Evolutionary conservation across 1,140 invertebrate genomes (phyloP).

Genomic region (Triops cancriformis): DNA sequence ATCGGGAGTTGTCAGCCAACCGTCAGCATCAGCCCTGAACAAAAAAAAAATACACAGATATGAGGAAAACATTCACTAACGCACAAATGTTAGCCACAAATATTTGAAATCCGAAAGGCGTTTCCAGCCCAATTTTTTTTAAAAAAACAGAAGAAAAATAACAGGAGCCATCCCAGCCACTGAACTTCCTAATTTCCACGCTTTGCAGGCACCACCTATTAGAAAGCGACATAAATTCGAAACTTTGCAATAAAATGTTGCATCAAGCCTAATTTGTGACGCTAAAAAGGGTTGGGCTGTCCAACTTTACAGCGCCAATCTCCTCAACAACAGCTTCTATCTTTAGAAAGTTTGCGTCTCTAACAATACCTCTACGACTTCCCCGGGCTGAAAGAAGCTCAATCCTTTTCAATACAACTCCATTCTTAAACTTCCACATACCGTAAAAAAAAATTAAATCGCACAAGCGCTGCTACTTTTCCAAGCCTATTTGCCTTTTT

Average conservation of each 20-base stretch:
- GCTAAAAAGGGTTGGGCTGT: background rate
- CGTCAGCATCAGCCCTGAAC: background rate
- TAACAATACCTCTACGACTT: background rate
- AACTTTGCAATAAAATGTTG: background rate
- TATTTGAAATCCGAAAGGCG: too few species aligned
- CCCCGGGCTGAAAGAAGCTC: background rate
- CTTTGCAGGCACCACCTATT: background rate
- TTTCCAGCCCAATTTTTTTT: background rate
- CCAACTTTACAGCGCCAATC: background rate
- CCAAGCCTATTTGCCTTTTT: too few species aligned
- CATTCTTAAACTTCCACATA: too few species aligned
- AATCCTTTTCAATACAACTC: too few species aligned
- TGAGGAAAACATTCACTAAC: background rate
- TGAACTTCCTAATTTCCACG: background rate
- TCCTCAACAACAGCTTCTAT: background rate
- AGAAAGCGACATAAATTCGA: background rate
- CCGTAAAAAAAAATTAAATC: too few species aligned
- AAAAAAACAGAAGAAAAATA: background rate
- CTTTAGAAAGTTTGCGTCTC: constrained; percentile 1
- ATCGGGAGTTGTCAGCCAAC: constrained; percentile 23
- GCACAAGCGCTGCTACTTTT: too few species aligned
- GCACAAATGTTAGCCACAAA: background rate
- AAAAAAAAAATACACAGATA: background rate
- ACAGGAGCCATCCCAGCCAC: background rate
- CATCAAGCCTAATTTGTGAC: background rate